These are phyloP conservation scores for Bombyx mandarina DNA, from an alignment of 1,140 invertebrate genomes.

Conservation along the genomic window DNA sequence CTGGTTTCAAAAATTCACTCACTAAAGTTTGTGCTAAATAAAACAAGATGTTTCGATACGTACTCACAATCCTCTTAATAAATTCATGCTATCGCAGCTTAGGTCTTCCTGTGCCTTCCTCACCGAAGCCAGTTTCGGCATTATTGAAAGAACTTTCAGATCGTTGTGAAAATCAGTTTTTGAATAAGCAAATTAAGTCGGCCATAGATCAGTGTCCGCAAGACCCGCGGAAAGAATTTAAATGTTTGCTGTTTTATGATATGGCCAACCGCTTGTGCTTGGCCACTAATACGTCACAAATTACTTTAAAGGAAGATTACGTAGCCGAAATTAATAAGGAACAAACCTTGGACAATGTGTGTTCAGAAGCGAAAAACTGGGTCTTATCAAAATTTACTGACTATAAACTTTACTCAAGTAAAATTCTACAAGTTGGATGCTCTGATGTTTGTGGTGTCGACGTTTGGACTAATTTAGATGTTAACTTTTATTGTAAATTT, in stretches of 20 bases:
- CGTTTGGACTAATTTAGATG: constrained; percentile 29
- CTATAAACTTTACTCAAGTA: constrained; percentile 17
- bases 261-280: constrained; percentile 45
- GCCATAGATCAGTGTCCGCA: constrained; percentile 29
- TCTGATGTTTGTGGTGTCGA: constrained; percentile 31
- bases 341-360: constrained; percentile 27
- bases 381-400: constrained; percentile 26
- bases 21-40: neutral
- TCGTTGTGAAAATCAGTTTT: constrained; percentile 36
- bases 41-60: constrained; percentile 31
- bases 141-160: constrained; percentile 28
- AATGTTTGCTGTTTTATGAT: constrained; percentile 55
- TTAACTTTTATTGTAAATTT: constrained; percentile 52
- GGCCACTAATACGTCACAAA: constrained; percentile 18
- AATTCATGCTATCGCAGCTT: constrained; percentile 35
- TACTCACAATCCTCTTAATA: constrained; percentile 34
- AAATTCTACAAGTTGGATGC: constrained; percentile 26
- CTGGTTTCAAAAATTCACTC: too few relatives aligned
- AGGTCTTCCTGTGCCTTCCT: constrained; percentile 19
- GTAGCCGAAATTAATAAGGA: constrained; percentile 22
- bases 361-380: constrained; percentile 32
- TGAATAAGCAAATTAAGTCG: constrained; percentile 27
- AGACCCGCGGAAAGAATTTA: constrained; percentile 22
- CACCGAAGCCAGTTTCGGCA: constrained; percentile 14
- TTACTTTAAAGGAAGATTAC: constrained; percentile 27